phyloP scores from a whole-genome alignment of 1,140 invertebrate genomes.

The Goniozus legneri region DNA sequence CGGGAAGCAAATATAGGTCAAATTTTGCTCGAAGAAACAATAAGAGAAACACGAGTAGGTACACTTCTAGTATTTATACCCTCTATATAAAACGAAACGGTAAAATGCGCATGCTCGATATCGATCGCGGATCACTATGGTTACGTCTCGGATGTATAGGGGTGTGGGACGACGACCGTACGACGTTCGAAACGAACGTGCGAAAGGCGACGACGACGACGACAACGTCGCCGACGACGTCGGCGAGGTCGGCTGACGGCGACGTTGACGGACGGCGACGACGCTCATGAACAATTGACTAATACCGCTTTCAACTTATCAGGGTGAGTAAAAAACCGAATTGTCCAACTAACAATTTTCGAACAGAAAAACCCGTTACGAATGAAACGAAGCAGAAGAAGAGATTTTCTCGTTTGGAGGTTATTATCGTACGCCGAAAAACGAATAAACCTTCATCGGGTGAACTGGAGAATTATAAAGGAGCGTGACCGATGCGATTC shows the following conservation, averaged over 20 bases:
- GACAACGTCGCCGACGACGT: slow-evolving; percentile 8
- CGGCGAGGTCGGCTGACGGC: slow-evolving; percentile 12
- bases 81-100: slow-evolving; percentile 3
- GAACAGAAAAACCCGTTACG: too few species aligned
- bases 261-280: background rate
- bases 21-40: too few species aligned
- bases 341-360: background rate
- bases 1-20: too few species aligned
- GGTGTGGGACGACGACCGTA: too few species aligned
- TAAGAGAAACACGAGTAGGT: too few species aligned
- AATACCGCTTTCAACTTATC: slow-evolving; percentile 2
- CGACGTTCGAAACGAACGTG: slow-evolving; percentile 22
- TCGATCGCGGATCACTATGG: slow-evolving; percentile 48
- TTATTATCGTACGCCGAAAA: too few species aligned
- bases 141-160: slow-evolving; percentile 37
- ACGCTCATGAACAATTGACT: slow-evolving; percentile 3
- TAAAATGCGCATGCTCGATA: slow-evolving; percentile 38
- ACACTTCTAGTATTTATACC: too few species aligned
- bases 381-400: too few species aligned
- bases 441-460: too few species aligned
- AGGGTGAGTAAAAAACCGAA: slow-evolving; percentile 7
- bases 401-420: too few species aligned
- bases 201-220: slow-evolving; percentile 13
- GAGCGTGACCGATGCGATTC: too few species aligned
- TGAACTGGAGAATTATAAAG: too few species aligned